phyloP scores from a whole-genome alignment of 2,888 invertebrate genomes.

The Archips xylosteana region DNA sequence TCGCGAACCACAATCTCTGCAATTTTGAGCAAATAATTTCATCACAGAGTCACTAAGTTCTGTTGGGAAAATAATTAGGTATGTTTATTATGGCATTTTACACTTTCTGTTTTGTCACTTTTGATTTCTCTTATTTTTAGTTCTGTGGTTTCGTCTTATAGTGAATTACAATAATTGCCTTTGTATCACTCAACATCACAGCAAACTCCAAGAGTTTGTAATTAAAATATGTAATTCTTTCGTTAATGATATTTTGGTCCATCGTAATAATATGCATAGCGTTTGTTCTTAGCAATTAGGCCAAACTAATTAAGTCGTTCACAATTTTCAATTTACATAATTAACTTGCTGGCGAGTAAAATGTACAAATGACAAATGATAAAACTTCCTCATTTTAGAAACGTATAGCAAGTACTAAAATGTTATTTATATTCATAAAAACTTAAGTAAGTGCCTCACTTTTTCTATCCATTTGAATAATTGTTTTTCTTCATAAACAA shows the following conservation, averaged over 20 bases:
- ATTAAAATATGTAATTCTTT: conserved; percentile 22
- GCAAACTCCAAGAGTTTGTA: neutral
- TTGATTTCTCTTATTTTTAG: no score
- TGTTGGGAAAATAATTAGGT: no score
- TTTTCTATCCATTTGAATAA: no score
- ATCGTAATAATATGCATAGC: conserved; percentile 10
- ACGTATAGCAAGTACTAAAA: neutral
- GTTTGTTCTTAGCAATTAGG: conserved; percentile 13
- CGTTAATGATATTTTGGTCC: neutral
- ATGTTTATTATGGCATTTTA: no score
- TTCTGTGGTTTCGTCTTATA: neutral
- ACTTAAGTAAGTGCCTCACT: neutral
- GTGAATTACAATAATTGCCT: neutral
- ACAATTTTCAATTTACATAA: conserved; percentile 29
- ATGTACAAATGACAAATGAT: neutral
- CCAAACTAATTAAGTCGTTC: conserved; percentile 25
- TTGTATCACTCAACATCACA: neutral
- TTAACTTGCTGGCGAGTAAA: conserved; percentile 9
- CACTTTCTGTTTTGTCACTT: no score
- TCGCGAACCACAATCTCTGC: no score
- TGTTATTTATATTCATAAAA: neutral
- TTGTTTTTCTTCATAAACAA: neutral
- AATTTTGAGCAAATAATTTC: no score
- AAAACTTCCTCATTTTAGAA: neutral
- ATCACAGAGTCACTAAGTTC: no score